Base-by-base conservation (phyloP, 2,888 invertebrate species). In the Unio pictorum region DNA sequence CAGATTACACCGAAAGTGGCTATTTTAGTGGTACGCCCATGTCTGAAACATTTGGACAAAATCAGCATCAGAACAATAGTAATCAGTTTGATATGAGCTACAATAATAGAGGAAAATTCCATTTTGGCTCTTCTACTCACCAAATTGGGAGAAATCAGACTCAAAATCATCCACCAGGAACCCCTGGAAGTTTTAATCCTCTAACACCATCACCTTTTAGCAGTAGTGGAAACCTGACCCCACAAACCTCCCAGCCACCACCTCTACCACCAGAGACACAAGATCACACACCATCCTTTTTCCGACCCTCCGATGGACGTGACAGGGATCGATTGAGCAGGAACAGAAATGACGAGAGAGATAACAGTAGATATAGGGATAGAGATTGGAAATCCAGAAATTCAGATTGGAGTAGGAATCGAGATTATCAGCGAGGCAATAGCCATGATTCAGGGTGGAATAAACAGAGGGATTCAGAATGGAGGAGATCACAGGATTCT, bases 1-100 rank as follows among this genome's bases (percentile, higher is more conserved):
- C 77, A n/a, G 81, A 81, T 11, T 78, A 71, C 57, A 71, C 74
- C 30, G 80, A 79, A 57, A 68, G 54, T 30, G 78, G 78, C 15
- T 81, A 76, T 67, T 18, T 75, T 20, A 71, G 72, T 60, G 73
- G 72, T 8, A 80, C 80, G 15, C 77, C 80, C n/a, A 69, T 71
- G 26, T 76, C 81, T 15, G 75, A 67, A 58, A 45, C 66, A 58
- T 67, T 70, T 55, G 66, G 66, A 4, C 57, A 73, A 34, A 69
- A 64, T 67, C 69, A 70, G 64, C 73, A 67, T 28, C 69, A 70
- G n/a, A 73, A 66, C 56, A 73, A 61, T 30, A 71, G 59, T 61
- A 73, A 65, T 68, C 74, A 74, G 64, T 74, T 74, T 69, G 69
- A 67, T 23, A n/a, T 55, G 23, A 65, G 17, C 18, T 55, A 45